Base-by-base conservation (phyloP, 2,113 vertebrate species). In the Balaeniceps rex region DNA sequence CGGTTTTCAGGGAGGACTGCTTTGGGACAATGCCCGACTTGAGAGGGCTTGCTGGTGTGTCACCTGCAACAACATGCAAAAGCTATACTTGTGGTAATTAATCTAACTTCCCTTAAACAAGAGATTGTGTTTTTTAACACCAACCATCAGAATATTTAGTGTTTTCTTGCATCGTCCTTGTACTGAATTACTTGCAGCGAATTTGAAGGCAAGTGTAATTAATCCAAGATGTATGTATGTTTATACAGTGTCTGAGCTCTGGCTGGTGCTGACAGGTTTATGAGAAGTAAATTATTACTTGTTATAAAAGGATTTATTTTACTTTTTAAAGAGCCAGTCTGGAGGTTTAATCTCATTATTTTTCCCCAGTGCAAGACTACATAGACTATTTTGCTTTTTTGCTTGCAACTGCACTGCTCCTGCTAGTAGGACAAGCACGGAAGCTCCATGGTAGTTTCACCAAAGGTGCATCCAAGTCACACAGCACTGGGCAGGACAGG, bases 211-310 rank as follows among this genome's bases (percentile, higher is more conserved):
- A 88, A 72, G 54, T 23, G 23, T 94, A 96, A 95, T 94, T 91
- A 89, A 82, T 84, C 25, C 89, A 95, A 96, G 91, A 94, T 89
- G 94, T 87, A 82, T 13, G 7, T 55, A 61, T 95, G 87, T 92
- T 97, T 94, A 87, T 72, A 51, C 9, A 96, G 70, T 46, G 71
- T 77, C 96, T 97, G 89, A 91, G 83, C 70, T 93, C 91, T 72
- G 87, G 66, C 66, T 94, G 87, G 61, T 94, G 95, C 87, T 87
- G 95, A 97, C 85, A 83, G 87, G 74, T 95, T 97, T 96, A 95
- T 57, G 83, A 91, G 89, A 94, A 91, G 66, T 87, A 90, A 97
- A 94, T 92, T 95, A 94, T 84, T 95, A 92, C 87, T 89, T 38
- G 24, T 75, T 82, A 82, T 64, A 95, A 93, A 83, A 61, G 72